Percentiles rank a stretch among this genome's conserved stretches.
Conservation (phyloP, 2,113 vertebrate species). For the Chaetodon auriga region DNA sequence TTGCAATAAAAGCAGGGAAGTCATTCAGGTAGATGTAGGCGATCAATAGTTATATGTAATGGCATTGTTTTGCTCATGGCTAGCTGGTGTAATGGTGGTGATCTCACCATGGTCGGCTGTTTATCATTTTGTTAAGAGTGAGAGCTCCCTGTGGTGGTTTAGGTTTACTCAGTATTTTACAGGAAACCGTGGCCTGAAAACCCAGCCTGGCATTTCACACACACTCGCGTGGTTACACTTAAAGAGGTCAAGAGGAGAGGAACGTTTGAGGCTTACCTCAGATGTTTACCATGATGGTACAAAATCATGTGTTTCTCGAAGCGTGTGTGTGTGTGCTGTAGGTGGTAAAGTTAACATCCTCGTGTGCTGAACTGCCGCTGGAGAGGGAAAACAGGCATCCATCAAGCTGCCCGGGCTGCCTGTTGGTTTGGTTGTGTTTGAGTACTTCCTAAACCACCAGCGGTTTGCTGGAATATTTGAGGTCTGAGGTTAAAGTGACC, state of each 20-base stretch:
- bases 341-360: slow-evolving; percentile 64
- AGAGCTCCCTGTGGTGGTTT: slow-evolving; percentile 8
- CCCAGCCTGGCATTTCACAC: slow-evolving; percentile 60
- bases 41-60: not conserved
- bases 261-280: slow-evolving; percentile 51
- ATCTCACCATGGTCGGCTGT: slow-evolving; percentile 14
- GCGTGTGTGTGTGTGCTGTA: slow-evolving; percentile 41
- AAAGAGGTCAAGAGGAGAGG: slow-evolving; percentile 62
- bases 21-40: not conserved
- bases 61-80: slow-evolving; percentile 15
- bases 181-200: slow-evolving; percentile 45
- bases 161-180: slow-evolving; percentile 34
- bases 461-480: slow-evolving; percentile 49
- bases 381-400: slow-evolving; percentile 59
- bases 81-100: not conserved
- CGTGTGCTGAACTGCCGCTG: slow-evolving; percentile 26
- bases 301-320: slow-evolving; percentile 42
- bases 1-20: not conserved
- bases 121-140: slow-evolving; percentile 33
- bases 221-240: slow-evolving; percentile 45
- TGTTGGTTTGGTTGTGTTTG: slow-evolving; percentile 39
- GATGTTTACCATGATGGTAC: slow-evolving; percentile 46
- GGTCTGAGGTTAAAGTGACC: slow-evolving; percentile 40
- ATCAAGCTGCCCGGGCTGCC: slow-evolving; percentile 41
- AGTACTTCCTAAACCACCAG: slow-evolving; percentile 48